Evolutionary conservation across 2,888 invertebrate species (phyloP), one percentile per base, ranked within the genome.

Genomic region (Machimus atricapillus): DNA sequence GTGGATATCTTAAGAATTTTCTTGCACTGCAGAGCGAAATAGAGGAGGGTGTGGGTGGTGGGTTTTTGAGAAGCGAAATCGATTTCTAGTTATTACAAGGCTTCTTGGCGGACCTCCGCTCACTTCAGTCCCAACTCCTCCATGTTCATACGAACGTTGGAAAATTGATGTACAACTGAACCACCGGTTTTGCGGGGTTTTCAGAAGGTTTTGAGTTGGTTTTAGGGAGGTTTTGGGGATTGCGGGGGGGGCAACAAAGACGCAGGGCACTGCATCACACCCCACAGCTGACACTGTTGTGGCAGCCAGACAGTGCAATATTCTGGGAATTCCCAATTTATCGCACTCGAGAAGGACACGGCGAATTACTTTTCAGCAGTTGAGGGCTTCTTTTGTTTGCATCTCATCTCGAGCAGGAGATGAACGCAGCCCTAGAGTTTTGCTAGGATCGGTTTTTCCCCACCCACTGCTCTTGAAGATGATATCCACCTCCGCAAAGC

Each of bases 351-450:
- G 82, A 37, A 82, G 82, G 82, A 82, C 82, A 82, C 66, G 37
- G 58, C 58, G 82, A 82, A 82, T 82, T 82, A 82, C 82, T 82
- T 82, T 79, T 82, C 82, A 82, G n/a, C 66, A 82, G 37, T 82
- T 66, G 34, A 56, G 58, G 43, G n/a, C 40, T 56, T 14, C 66
- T 19, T 56, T 66, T 58, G 82, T 52, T 82, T 58, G 82, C 82
- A 82, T 58, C 37, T 82, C 34, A 58, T 82, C 58, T 9, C 12
- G 46, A 52, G 19, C 27, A 37, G 52, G 0, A 27, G 43, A 46
- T 23, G 52, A 23, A 52, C 52, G 27, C 23, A 23, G 66, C 31
- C 16, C 79, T 46, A 66, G 76, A 40, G 37, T 76, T 40, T 76
- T 76, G 16, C 12, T 76, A 76, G 34, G n/a, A 76, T 76, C 34